Conservation (phyloP, 1,140 invertebrate species). For the Chelonus insularis region DNA sequence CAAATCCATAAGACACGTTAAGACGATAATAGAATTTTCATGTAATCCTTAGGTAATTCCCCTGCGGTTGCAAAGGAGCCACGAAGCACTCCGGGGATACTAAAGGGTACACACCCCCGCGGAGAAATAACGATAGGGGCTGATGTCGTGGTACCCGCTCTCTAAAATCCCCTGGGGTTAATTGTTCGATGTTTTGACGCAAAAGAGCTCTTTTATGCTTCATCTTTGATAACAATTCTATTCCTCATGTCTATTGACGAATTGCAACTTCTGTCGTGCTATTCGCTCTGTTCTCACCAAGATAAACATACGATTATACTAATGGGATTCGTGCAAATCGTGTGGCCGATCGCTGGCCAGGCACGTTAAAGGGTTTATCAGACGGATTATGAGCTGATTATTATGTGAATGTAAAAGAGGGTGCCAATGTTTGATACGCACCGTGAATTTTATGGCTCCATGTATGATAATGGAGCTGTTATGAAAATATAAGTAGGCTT, state of each 20-base stretch:
- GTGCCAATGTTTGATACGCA: slow-evolving; percentile 7
- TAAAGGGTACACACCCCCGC: slow-evolving; percentile 22
- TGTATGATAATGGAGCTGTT: not conserved
- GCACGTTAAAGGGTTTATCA: slow-evolving; percentile 25
- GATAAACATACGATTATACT: slow-evolving; percentile 15
- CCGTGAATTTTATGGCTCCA: not conserved
- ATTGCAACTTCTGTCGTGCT: not conserved
- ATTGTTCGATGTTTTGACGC: slow-evolving; percentile 57
- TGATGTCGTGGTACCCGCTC: slow-evolving; percentile 27
- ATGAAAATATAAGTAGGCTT: not conserved
- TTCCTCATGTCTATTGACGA: not conserved
- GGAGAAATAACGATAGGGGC: slow-evolving; percentile 37
- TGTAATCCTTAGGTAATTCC: slow-evolving; percentile 59
- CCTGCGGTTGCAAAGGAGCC: slow-evolving; percentile 46
- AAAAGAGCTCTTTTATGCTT: slow-evolving; percentile 8
- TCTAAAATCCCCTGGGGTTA: slow-evolving; percentile 56
- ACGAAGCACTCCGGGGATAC: slow-evolving; percentile 28
- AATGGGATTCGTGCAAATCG: slow-evolving; percentile 23
- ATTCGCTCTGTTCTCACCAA: not conserved
- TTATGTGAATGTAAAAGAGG: slow-evolving; percentile 16
- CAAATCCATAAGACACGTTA: slow-evolving; percentile 32
- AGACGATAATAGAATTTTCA: slow-evolving; percentile 61
- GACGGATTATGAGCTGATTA: slow-evolving; percentile 21
- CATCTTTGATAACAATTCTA: not conserved
- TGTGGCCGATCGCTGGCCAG: not conserved